Conservation (phyloP, 2,113 vertebrate genomes). For the Anser cygnoides region DNA sequence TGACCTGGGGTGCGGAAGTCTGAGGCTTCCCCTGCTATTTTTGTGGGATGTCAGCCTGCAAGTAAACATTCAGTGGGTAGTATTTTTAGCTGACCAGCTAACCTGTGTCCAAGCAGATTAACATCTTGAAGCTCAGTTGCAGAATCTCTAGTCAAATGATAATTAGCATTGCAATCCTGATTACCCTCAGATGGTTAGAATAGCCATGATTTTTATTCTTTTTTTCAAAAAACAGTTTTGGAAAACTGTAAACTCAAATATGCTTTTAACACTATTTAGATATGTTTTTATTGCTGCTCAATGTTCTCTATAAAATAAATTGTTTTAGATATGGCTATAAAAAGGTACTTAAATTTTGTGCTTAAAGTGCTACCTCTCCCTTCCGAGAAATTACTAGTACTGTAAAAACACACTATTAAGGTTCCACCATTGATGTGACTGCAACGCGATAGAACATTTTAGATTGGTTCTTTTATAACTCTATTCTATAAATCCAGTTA, state of each 20-base stretch:
- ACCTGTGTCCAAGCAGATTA: background rate
- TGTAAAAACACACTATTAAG: background rate
- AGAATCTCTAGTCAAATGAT: background rate
- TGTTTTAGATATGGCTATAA: background rate
- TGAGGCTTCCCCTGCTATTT: slow-evolving; percentile 41
- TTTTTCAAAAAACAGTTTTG: background rate
- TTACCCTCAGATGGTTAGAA: background rate
- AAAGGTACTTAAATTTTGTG: background rate
- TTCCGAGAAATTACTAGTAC: background rate
- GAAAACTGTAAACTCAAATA: background rate
- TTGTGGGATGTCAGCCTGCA: background rate
- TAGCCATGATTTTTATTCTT: background rate
- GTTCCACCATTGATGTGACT: background rate
- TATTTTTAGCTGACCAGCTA: background rate
- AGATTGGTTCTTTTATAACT: background rate
- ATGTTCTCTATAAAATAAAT: background rate
- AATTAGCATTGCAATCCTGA: background rate
- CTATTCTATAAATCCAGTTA: background rate
- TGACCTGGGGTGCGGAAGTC: background rate
- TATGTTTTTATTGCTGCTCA: background rate
- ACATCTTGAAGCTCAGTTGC: background rate
- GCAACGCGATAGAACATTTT: background rate
- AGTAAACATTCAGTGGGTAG: background rate
- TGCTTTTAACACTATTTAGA: background rate
- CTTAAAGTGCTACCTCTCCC: background rate